Conservation (phyloP, 2,797 vertebrate species). For the Okamejei kenojei region DNA sequence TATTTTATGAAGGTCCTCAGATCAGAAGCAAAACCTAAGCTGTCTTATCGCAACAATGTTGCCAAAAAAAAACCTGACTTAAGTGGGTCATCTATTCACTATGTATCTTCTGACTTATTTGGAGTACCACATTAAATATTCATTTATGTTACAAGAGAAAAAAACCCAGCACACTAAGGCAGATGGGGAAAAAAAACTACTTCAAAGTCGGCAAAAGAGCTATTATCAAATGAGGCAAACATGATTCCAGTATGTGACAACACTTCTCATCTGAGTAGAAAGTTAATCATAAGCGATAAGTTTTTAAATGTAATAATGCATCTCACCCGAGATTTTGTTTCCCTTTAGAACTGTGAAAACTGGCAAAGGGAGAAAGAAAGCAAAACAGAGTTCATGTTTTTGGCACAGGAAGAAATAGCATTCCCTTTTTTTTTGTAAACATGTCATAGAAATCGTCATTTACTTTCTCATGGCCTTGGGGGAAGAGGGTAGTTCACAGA, state of each 20-base stretch:
- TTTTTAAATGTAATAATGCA: neutral
- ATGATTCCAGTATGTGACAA: neutral
- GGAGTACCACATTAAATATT: neutral
- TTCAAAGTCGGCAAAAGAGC: neutral
- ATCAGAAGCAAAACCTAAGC: neutral
- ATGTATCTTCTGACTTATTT: neutral
- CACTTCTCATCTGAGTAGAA: neutral
- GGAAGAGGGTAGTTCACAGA: neutral
- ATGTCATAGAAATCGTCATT: neutral
- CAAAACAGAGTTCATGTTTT: neutral
- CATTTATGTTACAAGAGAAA: neutral
- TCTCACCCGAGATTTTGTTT: neutral
- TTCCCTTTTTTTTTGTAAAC: conserved; percentile 8
- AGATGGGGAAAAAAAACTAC: neutral
- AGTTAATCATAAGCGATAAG: neutral
- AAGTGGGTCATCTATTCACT: neutral
- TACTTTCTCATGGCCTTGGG: conserved; percentile 26
- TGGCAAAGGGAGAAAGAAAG: too few species aligned
- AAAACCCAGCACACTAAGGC: neutral
- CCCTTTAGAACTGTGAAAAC: too few species aligned
- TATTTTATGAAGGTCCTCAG: neutral
- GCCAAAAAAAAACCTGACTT: neutral
- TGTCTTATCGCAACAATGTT: neutral
- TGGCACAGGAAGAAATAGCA: conserved; percentile 34
- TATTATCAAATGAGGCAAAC: neutral